Evolutionary conservation across 1,140 invertebrate genomes (phyloP).

Genomic region (Drosophila bocki): DNA sequence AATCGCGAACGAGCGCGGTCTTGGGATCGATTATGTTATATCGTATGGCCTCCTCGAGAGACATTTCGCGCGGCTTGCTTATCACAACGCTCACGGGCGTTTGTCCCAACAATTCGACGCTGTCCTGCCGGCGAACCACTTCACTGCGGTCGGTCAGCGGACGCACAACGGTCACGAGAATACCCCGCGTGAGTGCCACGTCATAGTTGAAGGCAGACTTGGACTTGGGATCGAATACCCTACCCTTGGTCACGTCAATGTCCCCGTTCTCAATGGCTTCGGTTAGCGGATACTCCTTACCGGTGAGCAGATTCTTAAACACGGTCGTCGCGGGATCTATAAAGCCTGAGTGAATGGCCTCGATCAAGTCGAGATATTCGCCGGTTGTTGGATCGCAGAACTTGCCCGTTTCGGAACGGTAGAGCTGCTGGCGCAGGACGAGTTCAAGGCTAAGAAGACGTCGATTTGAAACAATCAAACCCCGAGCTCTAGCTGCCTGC

Average conservation of each 20-base stretch:
- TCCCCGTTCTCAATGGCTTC: constrained; percentile 92
- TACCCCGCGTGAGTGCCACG: constrained; percentile 90
- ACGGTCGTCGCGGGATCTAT: constrained; percentile 92
- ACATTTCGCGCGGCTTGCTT: constrained; percentile 88
- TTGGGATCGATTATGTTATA: constrained; percentile 91
- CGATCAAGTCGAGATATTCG: constrained; percentile 89
- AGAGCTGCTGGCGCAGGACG: constrained; percentile 91
- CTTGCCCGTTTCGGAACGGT: constrained; percentile 91
- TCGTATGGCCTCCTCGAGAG: constrained; percentile 91
- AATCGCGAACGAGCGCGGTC: constrained; percentile 91
- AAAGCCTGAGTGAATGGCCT: constrained; percentile 90
- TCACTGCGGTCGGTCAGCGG: constrained; percentile 88
- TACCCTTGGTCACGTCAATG: constrained; percentile 91
- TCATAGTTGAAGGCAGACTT: constrained; percentile 90
- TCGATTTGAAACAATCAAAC: constrained; percentile 90
- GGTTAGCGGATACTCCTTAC: constrained; percentile 90
- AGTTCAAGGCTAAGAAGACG: constrained; percentile 91
- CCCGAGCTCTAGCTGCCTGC: constrained; percentile 89
- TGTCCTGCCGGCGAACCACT: constrained; percentile 86
- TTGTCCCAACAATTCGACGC: constrained; percentile 83
- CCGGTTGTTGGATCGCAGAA: constrained; percentile 91
- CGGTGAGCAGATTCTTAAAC: constrained; percentile 91
- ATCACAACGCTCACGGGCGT: constrained; percentile 84
- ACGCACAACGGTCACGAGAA: constrained; percentile 90
- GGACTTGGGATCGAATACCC: constrained; percentile 91